Evolutionary conservation across 1,140 invertebrate genomes (phyloP).

Genomic region (Acromyrmex heyeri): DNA sequence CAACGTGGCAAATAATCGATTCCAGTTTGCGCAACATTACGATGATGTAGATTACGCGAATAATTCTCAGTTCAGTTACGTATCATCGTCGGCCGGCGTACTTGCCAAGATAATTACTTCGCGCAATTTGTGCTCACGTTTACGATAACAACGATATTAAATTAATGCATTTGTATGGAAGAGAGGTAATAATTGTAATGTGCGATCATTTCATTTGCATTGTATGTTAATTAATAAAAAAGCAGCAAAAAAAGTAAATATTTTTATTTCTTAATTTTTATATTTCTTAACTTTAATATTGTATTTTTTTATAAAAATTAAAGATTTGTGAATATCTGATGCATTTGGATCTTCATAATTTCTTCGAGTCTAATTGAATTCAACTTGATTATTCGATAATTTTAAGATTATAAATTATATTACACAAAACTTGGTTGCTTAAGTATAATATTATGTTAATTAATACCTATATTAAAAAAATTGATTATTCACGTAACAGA

Average conservation of each 20-base stretch:
- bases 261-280: neutral
- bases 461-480: no score
- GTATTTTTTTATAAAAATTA: neutral
- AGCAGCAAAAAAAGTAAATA: neutral
- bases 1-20: constrained; percentile 75
- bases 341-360: neutral
- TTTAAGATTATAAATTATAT: neutral
- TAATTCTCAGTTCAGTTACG: constrained; percentile 73
- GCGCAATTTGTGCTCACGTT: constrained; percentile 46
- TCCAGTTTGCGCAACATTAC: constrained; percentile 57
- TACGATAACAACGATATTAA: neutral
- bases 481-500: neutral
- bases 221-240: neutral
- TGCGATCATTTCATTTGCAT: neutral
- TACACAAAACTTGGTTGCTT: neutral
- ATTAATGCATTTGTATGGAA: constrained; percentile 17
- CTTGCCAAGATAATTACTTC: constrained; percentile 66
- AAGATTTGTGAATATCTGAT: neutral
- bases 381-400: neutral
- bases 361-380: neutral
- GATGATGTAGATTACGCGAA: constrained; percentile 73
- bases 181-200: neutral
- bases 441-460: no score
- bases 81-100: constrained; percentile 66
- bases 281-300: neutral